Evolutionary conservation across 1,140 invertebrate genomes (phyloP), one percentile per base, ranked within the genome.

Genomic region (Muscidifurax raptorellus): DNA sequence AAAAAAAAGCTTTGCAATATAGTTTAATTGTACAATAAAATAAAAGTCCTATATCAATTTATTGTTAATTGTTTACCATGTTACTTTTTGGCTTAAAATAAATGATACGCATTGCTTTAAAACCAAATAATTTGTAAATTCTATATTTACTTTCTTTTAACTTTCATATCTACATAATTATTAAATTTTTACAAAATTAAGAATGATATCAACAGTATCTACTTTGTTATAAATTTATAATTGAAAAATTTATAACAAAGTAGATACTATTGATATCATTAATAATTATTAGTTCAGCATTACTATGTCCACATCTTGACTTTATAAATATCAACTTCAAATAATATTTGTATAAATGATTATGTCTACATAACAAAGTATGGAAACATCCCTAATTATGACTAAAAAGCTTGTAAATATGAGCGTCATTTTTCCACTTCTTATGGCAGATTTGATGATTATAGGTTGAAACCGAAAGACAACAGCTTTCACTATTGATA

Each of bases 1-100:
- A 98, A 90, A 94, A 96, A 90, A 90, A 93, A 40, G 93, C 94
- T 87, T 89, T 97, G 88, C 90, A 95, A 86, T 94, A 95, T 89
- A 94, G 93, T 89, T 92, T 95, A 80, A 93, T 94, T 75, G 88
- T 90, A 36, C 87, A 88, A 87, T 93, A 83, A 90, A 84, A 76
- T 72, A 64, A 36, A n/a, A 76, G 66, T 32, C 69, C 44, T 32
- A 27, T n/a, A 27, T n/a, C 18, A 44, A 69, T 67, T 80, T 36
- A n/a, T n/a, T 52, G 22, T 66, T 71, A 47, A 80, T 15, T 71
- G 10, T 47, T 47, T 67, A 44, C 15, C 32, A n/a, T 66, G 52
- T 64, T n/a, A 30, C 3, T 28, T 52, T 25, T 59, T 59, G 36
- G 47, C 7, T 7, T 52, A 47, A 15, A 52, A n/a, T 36, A 30